Conservation (phyloP, 2,113 vertebrate genomes). For the Platycercus adscitus region DNA sequence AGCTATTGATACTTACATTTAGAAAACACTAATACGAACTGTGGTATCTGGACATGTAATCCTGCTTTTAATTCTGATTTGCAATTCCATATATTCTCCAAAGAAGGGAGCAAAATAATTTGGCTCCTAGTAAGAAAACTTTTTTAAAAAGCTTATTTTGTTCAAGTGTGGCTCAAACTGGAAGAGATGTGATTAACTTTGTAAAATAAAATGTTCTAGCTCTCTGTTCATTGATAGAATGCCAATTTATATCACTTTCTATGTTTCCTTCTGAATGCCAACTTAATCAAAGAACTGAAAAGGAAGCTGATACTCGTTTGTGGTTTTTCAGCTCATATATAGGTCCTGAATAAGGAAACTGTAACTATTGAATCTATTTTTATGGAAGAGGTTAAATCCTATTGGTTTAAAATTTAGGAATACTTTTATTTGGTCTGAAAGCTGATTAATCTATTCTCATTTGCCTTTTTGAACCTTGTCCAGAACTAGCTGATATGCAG, state of each 20-base stretch:
- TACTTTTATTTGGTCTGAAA: constrained; percentile 11
- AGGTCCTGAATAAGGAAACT: not conserved
- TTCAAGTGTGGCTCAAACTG: not conserved
- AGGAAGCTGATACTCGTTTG: not conserved
- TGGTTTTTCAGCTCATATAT: constrained; percentile 4
- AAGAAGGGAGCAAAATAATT: not conserved
- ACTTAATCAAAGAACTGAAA: not conserved
- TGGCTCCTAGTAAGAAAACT: not conserved
- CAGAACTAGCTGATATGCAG: not conserved
- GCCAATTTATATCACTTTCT: not conserved
- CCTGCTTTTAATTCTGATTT: not conserved
- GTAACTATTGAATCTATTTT: constrained; percentile 11
- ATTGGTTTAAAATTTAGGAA: not conserved
- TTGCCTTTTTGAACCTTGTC: constrained; percentile 3
- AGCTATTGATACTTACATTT: not conserved
- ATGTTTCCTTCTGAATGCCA: not conserved
- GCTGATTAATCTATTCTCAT: not conserved
- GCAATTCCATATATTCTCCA: not conserved
- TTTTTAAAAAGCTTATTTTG: not conserved
- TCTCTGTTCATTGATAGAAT: not conserved
- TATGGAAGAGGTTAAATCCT: constrained; percentile 3
- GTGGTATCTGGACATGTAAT: not conserved
- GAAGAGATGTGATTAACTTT: not conserved
- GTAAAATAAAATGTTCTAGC: not conserved
- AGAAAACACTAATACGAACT: not conserved